phyloP scores from a whole-genome alignment of 2,888 invertebrate genomes.

The Caenorhabditis sinica region DNA sequence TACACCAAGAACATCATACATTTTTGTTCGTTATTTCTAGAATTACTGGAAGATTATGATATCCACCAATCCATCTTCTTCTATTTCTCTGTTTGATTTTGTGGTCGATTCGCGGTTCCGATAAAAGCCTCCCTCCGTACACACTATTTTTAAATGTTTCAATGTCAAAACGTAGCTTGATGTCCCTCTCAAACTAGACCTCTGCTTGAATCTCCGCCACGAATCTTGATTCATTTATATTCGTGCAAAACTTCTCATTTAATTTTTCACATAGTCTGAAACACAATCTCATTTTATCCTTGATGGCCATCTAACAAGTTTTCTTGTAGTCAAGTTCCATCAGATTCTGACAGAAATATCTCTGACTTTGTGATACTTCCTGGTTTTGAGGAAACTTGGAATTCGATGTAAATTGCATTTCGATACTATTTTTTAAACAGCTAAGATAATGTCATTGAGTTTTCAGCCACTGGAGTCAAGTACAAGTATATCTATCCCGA shows the following conservation, averaged over 20 bases:
- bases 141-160: neutral
- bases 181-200: constrained; percentile 12
- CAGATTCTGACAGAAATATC: neutral
- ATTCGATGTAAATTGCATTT: neutral
- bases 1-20: too few species aligned
- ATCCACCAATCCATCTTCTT: too few species aligned
- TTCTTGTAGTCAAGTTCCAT: neutral
- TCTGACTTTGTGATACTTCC: neutral
- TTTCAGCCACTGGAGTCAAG: constrained; percentile 36
- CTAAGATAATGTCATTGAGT: neutral
- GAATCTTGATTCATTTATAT: constrained; percentile 6
- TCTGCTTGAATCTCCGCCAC: neutral
- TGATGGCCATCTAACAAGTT: neutral
- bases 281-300: neutral
- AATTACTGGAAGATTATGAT: too few species aligned
- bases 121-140: neutral
- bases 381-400: neutral
- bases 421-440: neutral
- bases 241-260: neutral
- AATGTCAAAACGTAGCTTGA: constrained; percentile 11
- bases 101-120: neutral
- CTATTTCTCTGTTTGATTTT: neutral
- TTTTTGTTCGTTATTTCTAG: neutral
- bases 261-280: neutral
- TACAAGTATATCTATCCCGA: constrained; percentile 44